Conservation (phyloP, 2,888 invertebrate species). For the Tetheella fluctuosa region DNA sequence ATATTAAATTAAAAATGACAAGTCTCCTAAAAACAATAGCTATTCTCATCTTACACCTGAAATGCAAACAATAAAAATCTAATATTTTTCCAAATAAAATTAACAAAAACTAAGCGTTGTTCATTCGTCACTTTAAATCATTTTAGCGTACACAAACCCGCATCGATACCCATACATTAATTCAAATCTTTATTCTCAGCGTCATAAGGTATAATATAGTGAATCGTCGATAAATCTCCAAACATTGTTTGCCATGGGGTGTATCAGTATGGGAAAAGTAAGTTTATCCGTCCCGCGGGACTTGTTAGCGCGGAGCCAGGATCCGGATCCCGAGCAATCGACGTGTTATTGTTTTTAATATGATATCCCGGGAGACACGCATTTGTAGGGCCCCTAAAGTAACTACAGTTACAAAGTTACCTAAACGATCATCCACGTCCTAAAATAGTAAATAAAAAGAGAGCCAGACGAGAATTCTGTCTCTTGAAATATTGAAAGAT, state of each 20-base stretch:
- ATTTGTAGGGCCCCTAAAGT: slow-evolving; percentile 7
- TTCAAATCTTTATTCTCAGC: background rate
- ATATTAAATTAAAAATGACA: too few species aligned
- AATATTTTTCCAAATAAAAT: background rate
- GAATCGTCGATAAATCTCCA: background rate
- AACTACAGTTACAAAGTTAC: background rate
- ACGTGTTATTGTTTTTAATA: slow-evolving; percentile 65
- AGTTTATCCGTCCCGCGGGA: slow-evolving; percentile 43
- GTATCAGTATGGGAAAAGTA: slow-evolving; percentile 18
- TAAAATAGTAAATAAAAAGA: too few species aligned
- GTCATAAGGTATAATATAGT: background rate
- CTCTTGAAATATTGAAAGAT: too few species aligned
- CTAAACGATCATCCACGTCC: background rate
- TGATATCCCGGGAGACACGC: slow-evolving; percentile 43
- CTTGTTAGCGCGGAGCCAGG: slow-evolving; percentile 58
- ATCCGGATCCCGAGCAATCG: slow-evolving; percentile 38
- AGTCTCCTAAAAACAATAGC: too few species aligned
- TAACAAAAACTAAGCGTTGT: slow-evolving; percentile 28
- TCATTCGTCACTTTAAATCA: slow-evolving; percentile 15
- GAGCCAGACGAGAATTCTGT: too few species aligned
- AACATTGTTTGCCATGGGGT: slow-evolving; percentile 11
- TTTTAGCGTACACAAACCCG: slow-evolving; percentile 14
- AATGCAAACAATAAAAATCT: too few species aligned
- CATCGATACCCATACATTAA: slow-evolving; percentile 3
- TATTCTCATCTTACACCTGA: too few species aligned